Evolutionary conservation across 2,797 vertebrate genomes (phyloP).

Genomic region (Anguilla pacifica): DNA sequence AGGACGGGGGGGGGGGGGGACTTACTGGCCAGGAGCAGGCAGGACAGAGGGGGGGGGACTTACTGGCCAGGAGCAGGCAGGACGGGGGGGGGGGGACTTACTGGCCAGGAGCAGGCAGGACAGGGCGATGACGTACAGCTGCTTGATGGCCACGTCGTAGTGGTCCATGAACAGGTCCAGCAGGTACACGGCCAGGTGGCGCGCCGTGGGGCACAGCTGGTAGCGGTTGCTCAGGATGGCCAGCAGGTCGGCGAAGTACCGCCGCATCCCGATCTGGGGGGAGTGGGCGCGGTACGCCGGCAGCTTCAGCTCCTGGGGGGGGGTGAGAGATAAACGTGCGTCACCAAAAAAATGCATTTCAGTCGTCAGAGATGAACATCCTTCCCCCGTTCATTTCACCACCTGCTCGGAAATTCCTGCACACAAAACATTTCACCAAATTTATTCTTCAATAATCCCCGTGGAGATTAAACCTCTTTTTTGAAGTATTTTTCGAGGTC

Average conservation of each 20-base stretch:
- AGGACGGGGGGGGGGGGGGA: background rate
- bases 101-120: constrained; percentile 90
- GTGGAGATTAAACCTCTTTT: too few species aligned
- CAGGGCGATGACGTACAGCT: constrained; percentile 82
- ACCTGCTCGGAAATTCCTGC: background rate
- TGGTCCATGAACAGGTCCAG: constrained; percentile 87
- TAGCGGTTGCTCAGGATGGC: constrained; percentile 83
- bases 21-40: background rate
- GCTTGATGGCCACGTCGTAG: constrained; percentile 81
- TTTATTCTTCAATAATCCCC: too few species aligned
- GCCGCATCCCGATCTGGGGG: constrained; percentile 85
- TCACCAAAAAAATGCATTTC: constrained; percentile 33
- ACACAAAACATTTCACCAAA: too few species aligned
- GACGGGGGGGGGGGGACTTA: constrained; percentile 69
- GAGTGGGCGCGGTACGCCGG: constrained; percentile 83
- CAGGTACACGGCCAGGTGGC: constrained; percentile 86
- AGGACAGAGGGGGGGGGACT: constrained; percentile 32
- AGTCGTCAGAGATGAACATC: too few species aligned
- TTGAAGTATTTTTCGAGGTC: background rate
- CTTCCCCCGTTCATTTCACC: background rate
- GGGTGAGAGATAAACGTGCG: constrained; percentile 52
- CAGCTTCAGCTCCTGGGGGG: constrained; percentile 83
- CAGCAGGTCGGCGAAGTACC: constrained; percentile 85
- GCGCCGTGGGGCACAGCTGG: constrained; percentile 81
- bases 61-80: constrained; percentile 75